Base-by-base conservation (phyloP, 1,140 invertebrate species). In the Oedothorax gibbosus region DNA sequence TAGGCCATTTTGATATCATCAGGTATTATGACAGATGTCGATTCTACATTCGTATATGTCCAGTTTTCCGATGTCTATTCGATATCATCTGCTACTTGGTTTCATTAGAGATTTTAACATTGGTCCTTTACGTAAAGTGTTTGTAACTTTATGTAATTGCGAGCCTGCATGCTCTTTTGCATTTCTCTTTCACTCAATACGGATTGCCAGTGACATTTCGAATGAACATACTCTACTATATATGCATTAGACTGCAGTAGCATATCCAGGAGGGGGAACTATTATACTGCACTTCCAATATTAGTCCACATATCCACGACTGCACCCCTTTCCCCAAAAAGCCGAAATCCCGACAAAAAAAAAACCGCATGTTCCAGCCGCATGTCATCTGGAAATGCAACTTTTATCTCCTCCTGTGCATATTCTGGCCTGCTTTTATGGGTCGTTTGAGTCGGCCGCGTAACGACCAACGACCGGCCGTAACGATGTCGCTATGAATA, bases 401-500 rank as follows among this genome's bases (percentile, higher is more conserved):
- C 60, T 83, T 83, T 83, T 83, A 83, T 83, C 71, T 75, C 80
- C 64, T 7, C 35, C 15, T 18, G 65, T 83, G 81, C 69, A 83
- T 83, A 83, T 83, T 83, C 60, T 51, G 11, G 50, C 35, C 60
- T 62, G 73, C 81, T 72, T 83, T 83, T 83, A 83, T 83, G 53
- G 81, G 60, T 83, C 81, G 81, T n/a, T 83, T 83, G 81, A 49
- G 81, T 21, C 81, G 71, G 71, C 81, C 81, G 20, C 71, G 71
- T 83, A 83, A 83, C 81, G 81, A 83, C 81, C 18, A 49, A 7
- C 54, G 79, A 82, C 79, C 79, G 73, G 73, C n/a, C 73, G 68
- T 64, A 83, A 83, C 81, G 81, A 83, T 75, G 81, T 83, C 81
- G 79, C 81, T 83, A 83, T 83, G 81, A 83, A 83, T 83, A 83